These are phyloP conservation scores for Tichodroma muraria DNA, from an alignment of 2,113 vertebrate genomes.

Conservation along the genomic window DNA sequence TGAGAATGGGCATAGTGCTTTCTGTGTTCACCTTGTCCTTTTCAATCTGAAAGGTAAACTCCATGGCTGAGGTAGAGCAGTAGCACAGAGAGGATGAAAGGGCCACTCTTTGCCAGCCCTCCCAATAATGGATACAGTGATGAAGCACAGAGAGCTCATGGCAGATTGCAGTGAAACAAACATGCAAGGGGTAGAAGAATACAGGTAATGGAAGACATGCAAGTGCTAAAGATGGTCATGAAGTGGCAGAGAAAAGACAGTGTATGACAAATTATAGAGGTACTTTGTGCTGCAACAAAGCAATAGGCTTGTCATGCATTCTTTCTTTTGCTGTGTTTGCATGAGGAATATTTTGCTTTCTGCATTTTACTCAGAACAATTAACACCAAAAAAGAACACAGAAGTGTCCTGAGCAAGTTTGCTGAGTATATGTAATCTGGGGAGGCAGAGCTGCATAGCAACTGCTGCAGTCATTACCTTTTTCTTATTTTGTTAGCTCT, in stretches of 20 bases:
- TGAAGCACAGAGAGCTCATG: background rate
- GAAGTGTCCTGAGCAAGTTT: background rate
- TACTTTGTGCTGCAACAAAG: background rate
- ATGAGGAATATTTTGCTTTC: background rate
- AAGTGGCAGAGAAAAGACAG: background rate
- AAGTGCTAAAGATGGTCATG: background rate
- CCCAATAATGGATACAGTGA: no score
- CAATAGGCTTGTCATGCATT: background rate
- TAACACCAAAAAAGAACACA: background rate
- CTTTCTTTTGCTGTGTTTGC: background rate
- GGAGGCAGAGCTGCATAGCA: background rate
- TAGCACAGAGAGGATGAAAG: background rate
- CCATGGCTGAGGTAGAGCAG: background rate
- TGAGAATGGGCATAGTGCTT: background rate
- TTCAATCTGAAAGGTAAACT: background rate
- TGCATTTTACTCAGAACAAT: background rate
- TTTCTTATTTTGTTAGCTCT: background rate
- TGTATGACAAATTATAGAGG: background rate
- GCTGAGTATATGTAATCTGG: background rate
- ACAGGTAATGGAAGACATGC: background rate
- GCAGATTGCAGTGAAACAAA: background rate
- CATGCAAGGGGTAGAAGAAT: background rate
- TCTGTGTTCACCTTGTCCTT: background rate
- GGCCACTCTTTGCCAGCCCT: background rate
- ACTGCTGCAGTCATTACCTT: background rate